A percentile compares a stretch with the other conserved stretches of the same genome.
Evolutionary conservation across 2,888 invertebrate genomes (phyloP).

Genomic region (Ditylenchus weischeri): DNA sequence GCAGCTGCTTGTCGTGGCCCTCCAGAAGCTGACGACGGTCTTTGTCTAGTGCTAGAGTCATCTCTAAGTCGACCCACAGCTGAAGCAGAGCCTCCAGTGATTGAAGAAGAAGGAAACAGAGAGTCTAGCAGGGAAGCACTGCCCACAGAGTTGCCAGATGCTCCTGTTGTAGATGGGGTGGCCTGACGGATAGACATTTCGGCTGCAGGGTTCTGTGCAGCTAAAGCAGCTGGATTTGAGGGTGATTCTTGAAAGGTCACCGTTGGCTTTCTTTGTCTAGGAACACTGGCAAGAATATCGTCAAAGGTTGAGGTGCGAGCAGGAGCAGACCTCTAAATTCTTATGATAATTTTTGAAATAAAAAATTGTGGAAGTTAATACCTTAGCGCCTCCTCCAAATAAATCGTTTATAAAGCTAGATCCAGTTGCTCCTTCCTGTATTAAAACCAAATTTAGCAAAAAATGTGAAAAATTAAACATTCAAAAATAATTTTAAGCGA

Average conservation of each 20-base stretch:
- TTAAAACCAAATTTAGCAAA: no score
- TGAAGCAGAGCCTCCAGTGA: not conserved
- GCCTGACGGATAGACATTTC: not conserved
- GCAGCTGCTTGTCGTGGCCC: slow-evolving; percentile 6
- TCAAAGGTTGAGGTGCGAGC: slow-evolving; percentile 18
- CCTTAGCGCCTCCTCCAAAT: slow-evolving; percentile 16
- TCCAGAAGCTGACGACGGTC: slow-evolving; percentile 5
- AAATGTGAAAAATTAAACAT: not conserved
- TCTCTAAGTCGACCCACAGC: not conserved
- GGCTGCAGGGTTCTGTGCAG: not conserved
- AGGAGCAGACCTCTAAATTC: not conserved
- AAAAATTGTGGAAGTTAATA: not conserved
- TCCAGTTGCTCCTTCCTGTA: not conserved
- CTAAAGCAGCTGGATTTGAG: slow-evolving; percentile 2
- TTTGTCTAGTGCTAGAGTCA: not conserved
- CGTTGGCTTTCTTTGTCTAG: slow-evolving; percentile 19
- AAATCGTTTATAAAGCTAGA: slow-evolving; percentile 21
- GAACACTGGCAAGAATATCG: slow-evolving; percentile 21
- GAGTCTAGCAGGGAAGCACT: slow-evolving; percentile 21
- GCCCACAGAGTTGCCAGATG: not conserved
- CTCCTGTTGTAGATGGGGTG: not conserved
- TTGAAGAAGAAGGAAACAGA: slow-evolving; percentile 15
- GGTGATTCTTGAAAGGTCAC: slow-evolving; percentile 26
- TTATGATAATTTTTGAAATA: slow-evolving; percentile 6
- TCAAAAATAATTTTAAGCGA: no score